phyloP scores from a whole-genome alignment of 1,140 invertebrate species.

The Drosophila rufa region DNA sequence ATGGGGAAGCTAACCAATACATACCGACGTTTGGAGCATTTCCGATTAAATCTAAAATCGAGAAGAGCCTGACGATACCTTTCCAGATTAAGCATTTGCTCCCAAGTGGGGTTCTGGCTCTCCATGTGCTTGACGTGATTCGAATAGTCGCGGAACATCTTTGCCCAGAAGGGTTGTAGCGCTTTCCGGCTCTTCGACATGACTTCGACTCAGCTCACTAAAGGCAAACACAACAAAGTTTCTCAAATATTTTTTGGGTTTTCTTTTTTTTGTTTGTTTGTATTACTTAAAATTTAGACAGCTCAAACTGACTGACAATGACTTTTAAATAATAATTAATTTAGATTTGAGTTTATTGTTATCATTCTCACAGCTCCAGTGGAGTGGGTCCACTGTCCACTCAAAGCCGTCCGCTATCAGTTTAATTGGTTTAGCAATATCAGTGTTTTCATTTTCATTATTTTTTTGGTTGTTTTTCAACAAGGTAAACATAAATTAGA shows the following conservation, averaged over 20 bases:
- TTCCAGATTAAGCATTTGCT: not conserved
- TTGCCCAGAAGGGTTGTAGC: not conserved
- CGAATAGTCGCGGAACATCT: slow-evolving; percentile 2
- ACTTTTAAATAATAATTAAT: slow-evolving; percentile 53
- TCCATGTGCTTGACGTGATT: not conserved
- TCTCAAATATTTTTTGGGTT: slow-evolving; percentile 5
- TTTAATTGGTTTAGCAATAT: slow-evolving; percentile 58
- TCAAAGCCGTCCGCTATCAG: slow-evolving; percentile 48
- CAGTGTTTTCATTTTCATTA: slow-evolving; percentile 30
- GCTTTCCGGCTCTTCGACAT: not conserved
- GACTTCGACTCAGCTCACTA: not conserved
- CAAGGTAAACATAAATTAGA: slow-evolving; percentile 39
- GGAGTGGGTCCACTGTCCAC: slow-evolving; percentile 29
- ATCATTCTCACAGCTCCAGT: slow-evolving; percentile 32
- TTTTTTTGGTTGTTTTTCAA: slow-evolving; percentile 22
- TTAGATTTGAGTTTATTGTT: slow-evolving; percentile 57
- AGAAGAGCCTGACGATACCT: not conserved
- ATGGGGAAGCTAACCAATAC: not conserved
- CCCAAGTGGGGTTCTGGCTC: not conserved
- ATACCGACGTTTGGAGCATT: not conserved
- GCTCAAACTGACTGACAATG: slow-evolving; percentile 60
- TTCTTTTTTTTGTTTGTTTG: slow-evolving; percentile 29
- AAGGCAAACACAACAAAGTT: slow-evolving; percentile 9
- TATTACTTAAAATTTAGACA: slow-evolving; percentile 65
- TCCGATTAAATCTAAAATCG: slow-evolving; percentile 3